Conservation (phyloP, 2,888 invertebrate genomes). For the Noctua pronuba region DNA sequence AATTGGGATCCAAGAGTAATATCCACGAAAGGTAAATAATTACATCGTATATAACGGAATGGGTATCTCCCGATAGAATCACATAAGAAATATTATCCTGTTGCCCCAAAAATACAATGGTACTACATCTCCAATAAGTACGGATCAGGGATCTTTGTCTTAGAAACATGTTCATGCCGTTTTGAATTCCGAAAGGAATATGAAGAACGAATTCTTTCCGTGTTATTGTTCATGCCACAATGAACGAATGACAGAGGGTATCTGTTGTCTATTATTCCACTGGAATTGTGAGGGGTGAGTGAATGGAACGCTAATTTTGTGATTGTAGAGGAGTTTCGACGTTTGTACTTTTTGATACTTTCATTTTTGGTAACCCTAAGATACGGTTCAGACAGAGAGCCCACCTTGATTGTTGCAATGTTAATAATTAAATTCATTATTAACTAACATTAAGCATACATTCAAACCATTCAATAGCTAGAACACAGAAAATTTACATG, state of each 20-base stretch:
- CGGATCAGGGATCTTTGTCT: slow-evolving; percentile 65
- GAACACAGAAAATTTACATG: not conserved
- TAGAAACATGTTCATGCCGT: slow-evolving; percentile 62
- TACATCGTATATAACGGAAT: slow-evolving; percentile 38
- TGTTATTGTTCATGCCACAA: slow-evolving; percentile 53
- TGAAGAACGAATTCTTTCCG: slow-evolving; percentile 34
- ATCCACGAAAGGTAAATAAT: slow-evolving; percentile 57
- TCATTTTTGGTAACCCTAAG: not conserved
- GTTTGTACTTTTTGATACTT: not conserved
- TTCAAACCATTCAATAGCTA: not conserved
- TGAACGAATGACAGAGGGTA: slow-evolving; percentile 37
- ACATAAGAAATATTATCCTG: slow-evolving; percentile 55
- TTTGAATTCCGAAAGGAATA: slow-evolving; percentile 61
- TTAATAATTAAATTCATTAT: not conserved
- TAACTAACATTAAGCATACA: not conserved
- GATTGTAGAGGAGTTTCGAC: not conserved
- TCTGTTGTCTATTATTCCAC: slow-evolving; percentile 37
- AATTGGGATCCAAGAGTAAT: slow-evolving; percentile 34
- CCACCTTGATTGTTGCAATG: not conserved
- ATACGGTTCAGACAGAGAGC: not conserved
- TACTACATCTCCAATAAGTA: slow-evolving; percentile 52
- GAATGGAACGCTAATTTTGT: slow-evolving; percentile 45
- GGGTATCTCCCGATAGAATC: slow-evolving; percentile 45
- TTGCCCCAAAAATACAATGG: slow-evolving; percentile 49
- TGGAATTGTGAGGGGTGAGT: slow-evolving; percentile 27